These are phyloP conservation scores for Tribolium castaneum DNA, from an alignment of 1,140 invertebrate species.

Conservation along the genomic window DNA sequence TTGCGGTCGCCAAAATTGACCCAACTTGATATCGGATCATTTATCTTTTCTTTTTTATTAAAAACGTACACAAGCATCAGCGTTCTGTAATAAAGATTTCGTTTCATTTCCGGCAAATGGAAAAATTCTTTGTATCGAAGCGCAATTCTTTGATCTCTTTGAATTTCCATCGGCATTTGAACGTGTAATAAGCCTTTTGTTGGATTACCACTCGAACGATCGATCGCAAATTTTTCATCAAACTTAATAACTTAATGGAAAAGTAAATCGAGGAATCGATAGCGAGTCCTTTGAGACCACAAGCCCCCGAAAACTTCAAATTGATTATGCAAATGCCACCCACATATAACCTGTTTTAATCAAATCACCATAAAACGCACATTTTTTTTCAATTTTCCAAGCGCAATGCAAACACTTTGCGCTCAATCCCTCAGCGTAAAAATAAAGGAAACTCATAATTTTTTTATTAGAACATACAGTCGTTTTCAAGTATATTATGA, in stretches of 20 bases:
- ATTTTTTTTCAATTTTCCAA: background rate
- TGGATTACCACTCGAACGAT: conserved; percentile 19
- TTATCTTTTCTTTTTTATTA: conserved; percentile 10
- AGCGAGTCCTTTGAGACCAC: background rate
- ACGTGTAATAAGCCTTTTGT: conserved; percentile 32
- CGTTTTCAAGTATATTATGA: too few relatives aligned
- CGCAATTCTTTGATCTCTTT: conserved; percentile 27
- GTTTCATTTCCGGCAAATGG: conserved; percentile 29
- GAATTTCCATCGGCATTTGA: conserved; percentile 28
- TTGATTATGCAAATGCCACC: background rate
- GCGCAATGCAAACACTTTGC: too few relatives aligned
- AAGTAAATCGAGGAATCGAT: background rate
- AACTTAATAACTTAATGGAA: conserved; percentile 25
- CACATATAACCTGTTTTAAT: conserved; percentile 7
- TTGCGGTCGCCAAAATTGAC: background rate
- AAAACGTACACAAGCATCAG: background rate
- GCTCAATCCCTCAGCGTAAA: too few relatives aligned
- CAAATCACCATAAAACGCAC: conserved; percentile 16
- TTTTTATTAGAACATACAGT: too few relatives aligned
- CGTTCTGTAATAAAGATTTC: conserved; percentile 12
- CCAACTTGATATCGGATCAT: background rate
- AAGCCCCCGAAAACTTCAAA: background rate
- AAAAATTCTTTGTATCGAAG: conserved; percentile 23
- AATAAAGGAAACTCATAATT: too few relatives aligned
- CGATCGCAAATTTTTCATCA: background rate